Conservation (phyloP, 2,888 invertebrate genomes). For the Microdon myrmicae region DNA sequence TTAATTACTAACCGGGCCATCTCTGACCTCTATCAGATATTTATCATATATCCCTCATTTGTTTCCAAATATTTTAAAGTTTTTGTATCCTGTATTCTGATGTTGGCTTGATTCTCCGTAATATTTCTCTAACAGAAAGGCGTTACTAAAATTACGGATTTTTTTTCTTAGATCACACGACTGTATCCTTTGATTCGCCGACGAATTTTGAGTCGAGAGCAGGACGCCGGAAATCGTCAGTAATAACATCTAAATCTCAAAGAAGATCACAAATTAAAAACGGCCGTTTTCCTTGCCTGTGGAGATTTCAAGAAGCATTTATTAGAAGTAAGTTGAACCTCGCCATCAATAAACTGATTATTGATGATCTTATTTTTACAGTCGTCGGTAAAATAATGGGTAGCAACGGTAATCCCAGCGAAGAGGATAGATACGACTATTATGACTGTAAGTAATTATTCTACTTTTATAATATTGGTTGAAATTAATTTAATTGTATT, state of each 20-base stretch:
- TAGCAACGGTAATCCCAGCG: slow-evolving; percentile 62
- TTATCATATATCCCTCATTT: too few relatives aligned
- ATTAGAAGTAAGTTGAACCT: slow-evolving; percentile 26
- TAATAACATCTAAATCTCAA: not conserved
- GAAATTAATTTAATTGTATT: too few relatives aligned
- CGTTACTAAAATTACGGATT: too few relatives aligned
- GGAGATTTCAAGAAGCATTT: slow-evolving; percentile 31
- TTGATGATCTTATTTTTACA: slow-evolving; percentile 38
- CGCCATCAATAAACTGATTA: not conserved
- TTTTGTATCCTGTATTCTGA: too few relatives aligned
- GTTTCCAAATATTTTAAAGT: too few relatives aligned
- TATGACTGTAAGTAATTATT: slow-evolving; percentile 62
- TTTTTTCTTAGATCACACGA: slow-evolving; percentile 30
- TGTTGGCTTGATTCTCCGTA: too few relatives aligned
- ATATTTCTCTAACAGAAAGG: too few relatives aligned
- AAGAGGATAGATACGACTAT: slow-evolving; percentile 63
- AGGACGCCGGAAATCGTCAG: slow-evolving; percentile 30
- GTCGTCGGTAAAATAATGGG: slow-evolving; percentile 65
- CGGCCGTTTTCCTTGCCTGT: slow-evolving; percentile 20
- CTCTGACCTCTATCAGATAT: too few relatives aligned
- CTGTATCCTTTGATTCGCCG: slow-evolving; percentile 35
- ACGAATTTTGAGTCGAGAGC: slow-evolving; percentile 19
- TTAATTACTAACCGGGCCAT: too few relatives aligned
- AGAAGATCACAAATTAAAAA: not conserved
- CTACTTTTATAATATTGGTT: too few relatives aligned